These are phyloP conservation scores for Monochamus alternatus DNA, from an alignment of 2,888 invertebrate genomes.

Conservation along the genomic window DNA sequence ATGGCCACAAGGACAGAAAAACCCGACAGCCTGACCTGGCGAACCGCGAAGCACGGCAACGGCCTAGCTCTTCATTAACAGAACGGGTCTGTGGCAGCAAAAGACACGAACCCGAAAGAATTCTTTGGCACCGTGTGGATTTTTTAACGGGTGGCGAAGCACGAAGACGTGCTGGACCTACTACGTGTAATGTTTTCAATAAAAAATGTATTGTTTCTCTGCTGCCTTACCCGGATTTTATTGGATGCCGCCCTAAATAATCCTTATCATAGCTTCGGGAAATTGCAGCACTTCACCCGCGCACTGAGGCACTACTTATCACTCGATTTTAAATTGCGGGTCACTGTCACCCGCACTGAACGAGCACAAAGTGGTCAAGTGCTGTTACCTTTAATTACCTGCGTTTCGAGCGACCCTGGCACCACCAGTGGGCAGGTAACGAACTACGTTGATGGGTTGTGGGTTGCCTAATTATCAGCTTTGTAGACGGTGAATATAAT, in stretches of 20 bases:
- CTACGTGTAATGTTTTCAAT: slow-evolving; percentile 51
- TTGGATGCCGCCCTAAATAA: slow-evolving; percentile 33
- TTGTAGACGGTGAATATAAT: too few relatives aligned
- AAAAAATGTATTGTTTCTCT: not conserved
- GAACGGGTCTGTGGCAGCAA: not conserved
- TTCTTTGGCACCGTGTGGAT: slow-evolving; percentile 3
- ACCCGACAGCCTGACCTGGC: slow-evolving; percentile 45
- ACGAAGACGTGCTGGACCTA: slow-evolving; percentile 40
- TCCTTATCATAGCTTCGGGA: slow-evolving; percentile 42
- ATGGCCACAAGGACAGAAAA: slow-evolving; percentile 48
- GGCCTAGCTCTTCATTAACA: not conserved
- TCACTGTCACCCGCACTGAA: slow-evolving; percentile 53
- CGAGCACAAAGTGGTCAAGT: slow-evolving; percentile 58
- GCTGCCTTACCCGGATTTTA: slow-evolving; percentile 33
- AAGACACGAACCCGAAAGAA: slow-evolving; percentile 8
- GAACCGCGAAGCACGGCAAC: slow-evolving; percentile 1
- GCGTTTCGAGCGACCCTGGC: slow-evolving; percentile 51
- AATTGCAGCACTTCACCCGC: slow-evolving; percentile 39
- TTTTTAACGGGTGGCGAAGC: slow-evolving; percentile 45
- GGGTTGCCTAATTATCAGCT: slow-evolving; percentile 33
- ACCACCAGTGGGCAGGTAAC: slow-evolving; percentile 53
- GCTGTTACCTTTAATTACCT: slow-evolving; percentile 63
- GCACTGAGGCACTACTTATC: slow-evolving; percentile 37
- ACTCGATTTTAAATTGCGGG: slow-evolving; percentile 33
- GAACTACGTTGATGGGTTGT: slow-evolving; percentile 39